A percentile compares a stretch with the other conserved stretches of the same genome.
Evolutionary conservation across 2,797 vertebrate genomes (phyloP).

Genomic region (Phyllotis vaccarum): DNA sequence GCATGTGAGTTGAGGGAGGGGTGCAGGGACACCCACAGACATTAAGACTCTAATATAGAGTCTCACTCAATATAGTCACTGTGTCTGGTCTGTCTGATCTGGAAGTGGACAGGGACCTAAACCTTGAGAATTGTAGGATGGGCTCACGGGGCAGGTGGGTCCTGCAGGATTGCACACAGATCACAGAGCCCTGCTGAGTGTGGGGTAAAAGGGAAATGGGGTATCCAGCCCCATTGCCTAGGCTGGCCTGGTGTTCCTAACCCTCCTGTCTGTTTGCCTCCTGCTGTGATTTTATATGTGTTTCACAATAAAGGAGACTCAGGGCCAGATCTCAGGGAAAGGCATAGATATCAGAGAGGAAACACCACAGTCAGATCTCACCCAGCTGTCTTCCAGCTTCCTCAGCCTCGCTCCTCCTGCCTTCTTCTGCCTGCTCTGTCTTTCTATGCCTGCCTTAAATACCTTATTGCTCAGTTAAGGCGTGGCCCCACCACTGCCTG

Average conservation of each 20-base stretch:
- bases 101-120: background rate
- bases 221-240: too few species aligned
- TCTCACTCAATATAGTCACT: background rate
- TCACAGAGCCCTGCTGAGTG: background rate
- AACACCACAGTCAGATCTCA: too few species aligned
- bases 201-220: background rate
- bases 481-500: too few species aligned
- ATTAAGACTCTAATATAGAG: background rate
- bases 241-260: background rate
- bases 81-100: background rate
- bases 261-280: background rate
- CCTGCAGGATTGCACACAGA: background rate
- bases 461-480: too few species aligned
- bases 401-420: too few species aligned
- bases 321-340: too few species aligned
- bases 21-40: background rate
- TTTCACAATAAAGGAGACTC: too few species aligned
- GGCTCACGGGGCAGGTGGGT: fast-evolving
- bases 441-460: too few species aligned
- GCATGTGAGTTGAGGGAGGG: fast-evolving
- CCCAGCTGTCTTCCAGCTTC: too few species aligned
- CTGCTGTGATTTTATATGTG: background rate
- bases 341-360: too few species aligned
- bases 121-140: background rate
- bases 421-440: too few species aligned